These are phyloP conservation scores for Panzeria rudis DNA, from an alignment of 2,888 invertebrate genomes.

Conservation along the genomic window DNA sequence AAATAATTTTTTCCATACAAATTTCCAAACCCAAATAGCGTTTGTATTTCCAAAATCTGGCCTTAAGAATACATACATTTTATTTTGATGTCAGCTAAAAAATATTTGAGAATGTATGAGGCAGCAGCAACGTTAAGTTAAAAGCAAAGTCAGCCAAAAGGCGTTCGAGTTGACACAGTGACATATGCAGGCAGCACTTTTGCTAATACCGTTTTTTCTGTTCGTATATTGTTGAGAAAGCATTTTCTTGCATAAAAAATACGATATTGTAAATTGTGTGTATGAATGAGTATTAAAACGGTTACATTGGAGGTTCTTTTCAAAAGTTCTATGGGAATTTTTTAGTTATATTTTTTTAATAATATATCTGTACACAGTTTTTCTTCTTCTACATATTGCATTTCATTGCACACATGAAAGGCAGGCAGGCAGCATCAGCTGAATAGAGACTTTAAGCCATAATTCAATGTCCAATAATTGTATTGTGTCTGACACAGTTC, in stretches of 20 bases:
- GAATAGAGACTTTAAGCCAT: conserved; percentile 50
- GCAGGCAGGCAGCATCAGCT: conserved; percentile 48
- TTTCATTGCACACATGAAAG: conserved; percentile 7
- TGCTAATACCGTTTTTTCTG: conserved; percentile 43
- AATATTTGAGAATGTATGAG: conserved; percentile 23
- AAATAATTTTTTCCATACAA: no score
- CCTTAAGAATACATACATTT: conserved; percentile 24
- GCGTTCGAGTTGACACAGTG: conserved; percentile 70
- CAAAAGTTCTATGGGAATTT: conserved; percentile 60
- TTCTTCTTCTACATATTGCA: conserved; percentile 22
- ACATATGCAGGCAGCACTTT: conserved; percentile 70
- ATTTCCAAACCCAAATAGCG: no score
- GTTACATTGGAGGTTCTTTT: conserved; percentile 54
- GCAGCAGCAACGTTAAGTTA: conserved; percentile 45
- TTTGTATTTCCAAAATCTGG: no score
- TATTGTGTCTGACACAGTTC: conserved; percentile 57
- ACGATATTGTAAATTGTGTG: conserved; percentile 41
- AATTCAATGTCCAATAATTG: conserved; percentile 68
- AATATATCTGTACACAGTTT: background rate
- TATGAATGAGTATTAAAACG: conserved; percentile 50
- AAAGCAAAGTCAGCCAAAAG: conserved; percentile 72
- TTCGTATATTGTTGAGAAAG: conserved; percentile 19
- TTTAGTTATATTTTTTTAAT: conserved; percentile 32
- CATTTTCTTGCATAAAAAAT: conserved; percentile 24
- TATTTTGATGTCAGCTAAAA: background rate